These are phyloP conservation scores for Hyposoter didymator DNA, from an alignment of 2,888 invertebrate genomes.

Conservation along the genomic window DNA sequence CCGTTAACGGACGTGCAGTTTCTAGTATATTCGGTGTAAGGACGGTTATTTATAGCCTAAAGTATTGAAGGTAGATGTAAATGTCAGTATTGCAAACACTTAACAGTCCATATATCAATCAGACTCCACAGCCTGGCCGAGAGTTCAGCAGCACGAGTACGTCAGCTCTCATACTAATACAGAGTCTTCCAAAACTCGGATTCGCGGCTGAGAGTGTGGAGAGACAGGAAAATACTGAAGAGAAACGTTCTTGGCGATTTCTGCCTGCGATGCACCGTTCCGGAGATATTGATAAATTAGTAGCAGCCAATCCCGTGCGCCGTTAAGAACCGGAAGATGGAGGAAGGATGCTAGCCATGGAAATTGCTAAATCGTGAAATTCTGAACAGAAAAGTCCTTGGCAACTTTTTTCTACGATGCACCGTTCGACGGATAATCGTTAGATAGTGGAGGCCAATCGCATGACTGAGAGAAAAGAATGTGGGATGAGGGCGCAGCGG, in stretches of 20 bases:
- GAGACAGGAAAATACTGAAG: neutral
- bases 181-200: neutral
- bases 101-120: constrained; percentile 84
- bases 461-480: neutral
- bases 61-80: constrained; percentile 83
- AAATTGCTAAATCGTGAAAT: neutral
- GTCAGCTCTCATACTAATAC: constrained; percentile 30
- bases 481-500: neutral
- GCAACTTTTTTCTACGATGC: neutral
- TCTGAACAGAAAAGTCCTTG: neutral
- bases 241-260: neutral
- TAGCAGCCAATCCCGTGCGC: neutral
- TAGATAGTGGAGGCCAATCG: neutral
- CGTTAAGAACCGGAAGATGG: neutral
- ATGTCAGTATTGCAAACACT: constrained; percentile 84
- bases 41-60: constrained; percentile 82
- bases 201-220: neutral
- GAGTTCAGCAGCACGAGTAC: constrained; percentile 48
- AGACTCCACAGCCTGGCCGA: constrained; percentile 76
- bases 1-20: constrained; percentile 57
- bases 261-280: neutral
- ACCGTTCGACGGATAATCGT: neutral
- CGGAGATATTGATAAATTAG: neutral
- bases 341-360: neutral
- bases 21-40: constrained; percentile 75